These are phyloP conservation scores for Vimba vimba DNA, from an alignment of 2,113 vertebrate genomes.

Conservation along the genomic window DNA sequence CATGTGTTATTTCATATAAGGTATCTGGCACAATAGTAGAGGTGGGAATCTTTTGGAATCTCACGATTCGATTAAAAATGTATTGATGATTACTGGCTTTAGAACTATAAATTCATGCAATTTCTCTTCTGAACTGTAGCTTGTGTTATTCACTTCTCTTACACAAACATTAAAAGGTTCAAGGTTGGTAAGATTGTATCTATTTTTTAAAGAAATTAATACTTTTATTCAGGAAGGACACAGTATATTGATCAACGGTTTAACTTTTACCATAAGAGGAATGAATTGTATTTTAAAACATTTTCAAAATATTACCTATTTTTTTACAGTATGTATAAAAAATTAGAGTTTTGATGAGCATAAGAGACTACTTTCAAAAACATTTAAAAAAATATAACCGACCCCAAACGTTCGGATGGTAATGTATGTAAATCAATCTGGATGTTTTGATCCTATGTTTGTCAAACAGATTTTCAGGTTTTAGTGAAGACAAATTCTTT, in stretches of 20 bases:
- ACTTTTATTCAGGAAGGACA: background rate
- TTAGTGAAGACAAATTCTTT: background rate
- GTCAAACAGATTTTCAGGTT: background rate
- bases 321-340: background rate
- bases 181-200: background rate
- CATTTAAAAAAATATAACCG: background rate
- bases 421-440: background rate
- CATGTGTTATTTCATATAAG: conserved; percentile 9
- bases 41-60: no score
- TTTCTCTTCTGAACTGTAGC: background rate
- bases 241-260: no score
- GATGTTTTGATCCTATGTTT: background rate
- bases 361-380: background rate
- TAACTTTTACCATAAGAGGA: background rate
- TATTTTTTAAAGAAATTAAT: background rate
- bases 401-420: background rate
- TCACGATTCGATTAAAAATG: no score
- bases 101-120: background rate
- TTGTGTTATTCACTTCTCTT: background rate
- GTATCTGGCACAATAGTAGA: background rate
- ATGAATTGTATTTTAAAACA: background rate
- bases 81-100: background rate
- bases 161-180: background rate
- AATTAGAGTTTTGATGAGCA: background rate
- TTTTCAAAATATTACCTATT: background rate